phyloP scores from a whole-genome alignment of 2,888 invertebrate species.

The Catocala sponsa region DNA sequence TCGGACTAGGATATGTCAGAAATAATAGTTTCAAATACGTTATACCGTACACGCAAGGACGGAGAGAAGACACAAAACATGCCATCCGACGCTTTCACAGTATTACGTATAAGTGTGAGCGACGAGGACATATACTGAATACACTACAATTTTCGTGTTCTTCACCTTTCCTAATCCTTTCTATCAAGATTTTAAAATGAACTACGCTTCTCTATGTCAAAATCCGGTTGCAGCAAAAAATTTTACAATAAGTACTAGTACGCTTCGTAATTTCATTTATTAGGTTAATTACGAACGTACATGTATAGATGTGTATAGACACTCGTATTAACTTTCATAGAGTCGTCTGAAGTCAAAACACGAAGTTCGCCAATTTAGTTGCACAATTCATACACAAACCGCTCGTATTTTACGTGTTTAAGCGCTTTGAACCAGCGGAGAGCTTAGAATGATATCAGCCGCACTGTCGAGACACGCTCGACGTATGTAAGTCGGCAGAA shows the following conservation, averaged over 20 bases:
- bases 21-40: conserved; percentile 37
- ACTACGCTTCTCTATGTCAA: too few relatives aligned
- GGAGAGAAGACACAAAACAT: conserved; percentile 43
- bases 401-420: conserved; percentile 51
- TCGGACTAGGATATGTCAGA: conserved; percentile 15
- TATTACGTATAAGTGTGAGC: conserved; percentile 5
- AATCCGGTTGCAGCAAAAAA: too few relatives aligned
- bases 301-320: conserved; percentile 3
- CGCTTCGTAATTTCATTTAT: too few relatives aligned
- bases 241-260: too few relatives aligned
- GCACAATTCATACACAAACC: conserved; percentile 48
- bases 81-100: conserved; percentile 31
- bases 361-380: conserved; percentile 39
- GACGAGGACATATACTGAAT: not conserved
- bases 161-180: too few relatives aligned
- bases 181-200: too few relatives aligned
- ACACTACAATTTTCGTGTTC: not conserved
- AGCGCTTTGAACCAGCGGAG: conserved; percentile 50
- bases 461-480: conserved; percentile 49
- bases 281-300: too few relatives aligned
- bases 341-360: conserved; percentile 24
- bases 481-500: conserved; percentile 48
- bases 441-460: conserved; percentile 54
- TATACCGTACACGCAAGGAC: conserved; percentile 25
- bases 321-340: conserved; percentile 12